Base-by-base conservation (phyloP, 1,140 invertebrate species). In the Pomacea maculata region DNA sequence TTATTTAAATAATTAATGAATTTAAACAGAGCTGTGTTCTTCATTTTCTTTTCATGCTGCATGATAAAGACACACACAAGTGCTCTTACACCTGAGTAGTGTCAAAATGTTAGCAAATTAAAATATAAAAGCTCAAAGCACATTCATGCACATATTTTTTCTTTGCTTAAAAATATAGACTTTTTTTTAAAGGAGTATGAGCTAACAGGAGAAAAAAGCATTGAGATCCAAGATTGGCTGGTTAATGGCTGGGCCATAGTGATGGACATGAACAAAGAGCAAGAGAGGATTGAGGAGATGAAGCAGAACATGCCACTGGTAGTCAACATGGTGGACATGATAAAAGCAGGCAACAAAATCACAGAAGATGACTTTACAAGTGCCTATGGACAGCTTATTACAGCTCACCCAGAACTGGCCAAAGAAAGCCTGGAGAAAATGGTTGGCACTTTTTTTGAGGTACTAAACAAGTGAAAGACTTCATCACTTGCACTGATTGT, bases 171-270 rank as follows among this genome's bases (percentile, higher is more conserved):
- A 61, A 61, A 25, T 61, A 61, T 45, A 45, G 34, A 45, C 34
- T 45, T 45, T 45, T 45, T 45, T 54, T 54, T 34, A 8, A 65
- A 78, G 65, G 75, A 83, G 71, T 81, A 83, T 34, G 64, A 71
- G 6, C 76, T 83, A 61, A 76, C 68, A 19, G 79, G 68, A 25
- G 79, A 78, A 61, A 75, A 79, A 29, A 71, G 45, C 25, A 79
- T 70, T 25, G 79, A 80, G 55, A 81, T 83, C 34, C 75, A 65
- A 19, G 76, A 81, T 15, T 83, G 82, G 82, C 71, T 83, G 17
- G 77, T 83, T 19, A 70, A 81, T 65, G 82, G 82, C 57, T 83
- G 79, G 74, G n/a, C 68, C 67, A 81, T 73, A 34, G 76, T 78
- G 19, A 34, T 80, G 55, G 29, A 83, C 57, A 80, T 80, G 67